phyloP scores from a whole-genome alignment of 2,113 vertebrate species.

The Empidonax alnorum region DNA sequence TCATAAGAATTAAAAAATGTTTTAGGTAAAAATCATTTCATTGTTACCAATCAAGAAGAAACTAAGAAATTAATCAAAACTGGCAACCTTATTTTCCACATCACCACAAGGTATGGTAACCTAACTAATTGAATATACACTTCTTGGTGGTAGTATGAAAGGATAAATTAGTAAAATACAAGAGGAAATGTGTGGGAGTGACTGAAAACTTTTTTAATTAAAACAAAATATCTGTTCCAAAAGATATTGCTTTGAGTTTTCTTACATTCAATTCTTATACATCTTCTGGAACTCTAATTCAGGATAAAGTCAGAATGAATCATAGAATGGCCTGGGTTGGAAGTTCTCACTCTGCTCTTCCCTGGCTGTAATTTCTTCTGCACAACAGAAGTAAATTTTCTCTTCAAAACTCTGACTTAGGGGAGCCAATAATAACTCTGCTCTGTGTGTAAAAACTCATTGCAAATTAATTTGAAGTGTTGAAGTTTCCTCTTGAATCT shows the following conservation, averaged over 20 bases:
- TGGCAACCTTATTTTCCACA: not conserved
- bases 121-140: not conserved
- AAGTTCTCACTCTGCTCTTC: not conserved
- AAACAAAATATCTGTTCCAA: not conserved
- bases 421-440: not conserved
- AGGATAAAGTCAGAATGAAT: not conserved
- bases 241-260: not conserved
- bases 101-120: not conserved
- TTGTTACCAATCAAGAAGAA: not conserved
- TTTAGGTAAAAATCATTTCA: not conserved
- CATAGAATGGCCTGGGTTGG: not conserved
- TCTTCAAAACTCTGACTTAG: not conserved
- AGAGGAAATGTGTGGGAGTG: not conserved
- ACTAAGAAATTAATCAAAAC: not conserved
- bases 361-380: no score
- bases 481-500: constrained; percentile 9
- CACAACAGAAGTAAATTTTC: not conserved
- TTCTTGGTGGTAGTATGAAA: not conserved
- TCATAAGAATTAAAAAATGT: not conserved
- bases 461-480: constrained; percentile 16
- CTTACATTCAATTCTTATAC: not conserved
- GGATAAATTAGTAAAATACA: not conserved
- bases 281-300: not conserved
- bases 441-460: not conserved
- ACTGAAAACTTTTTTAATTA: not conserved